phyloP scores from a whole-genome alignment of 2,113 vertebrate species.

The Haemorhous mexicanus region DNA sequence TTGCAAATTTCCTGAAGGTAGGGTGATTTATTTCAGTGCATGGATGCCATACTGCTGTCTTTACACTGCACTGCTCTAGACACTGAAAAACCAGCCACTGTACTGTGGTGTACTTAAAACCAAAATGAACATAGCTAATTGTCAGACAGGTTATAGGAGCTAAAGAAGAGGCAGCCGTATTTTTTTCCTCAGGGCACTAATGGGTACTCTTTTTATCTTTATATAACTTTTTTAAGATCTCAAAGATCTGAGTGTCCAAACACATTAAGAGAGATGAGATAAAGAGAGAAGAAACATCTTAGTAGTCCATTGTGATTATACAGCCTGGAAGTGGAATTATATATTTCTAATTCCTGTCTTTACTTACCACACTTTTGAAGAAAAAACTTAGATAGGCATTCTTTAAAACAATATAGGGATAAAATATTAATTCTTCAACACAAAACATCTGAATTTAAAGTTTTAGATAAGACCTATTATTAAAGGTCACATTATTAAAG shows the following conservation, averaged over 20 bases:
- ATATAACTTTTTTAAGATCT: neutral
- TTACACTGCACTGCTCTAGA: neutral
- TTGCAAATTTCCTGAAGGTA: neutral
- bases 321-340: neutral
- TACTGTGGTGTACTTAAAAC: neutral
- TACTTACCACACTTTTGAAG: neutral
- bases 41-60: neutral
- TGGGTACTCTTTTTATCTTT: neutral
- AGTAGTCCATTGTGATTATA: neutral
- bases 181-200: neutral
- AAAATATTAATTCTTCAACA: neutral
- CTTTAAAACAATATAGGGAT: neutral
- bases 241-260: neutral
- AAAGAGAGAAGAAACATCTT: neutral
- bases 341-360: neutral
- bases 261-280: neutral
- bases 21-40: neutral
- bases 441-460: neutral
- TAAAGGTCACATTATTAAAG: neutral
- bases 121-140: neutral
- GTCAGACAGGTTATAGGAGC: neutral
- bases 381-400: neutral
- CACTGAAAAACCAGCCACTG: neutral
- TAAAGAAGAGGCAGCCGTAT: neutral
- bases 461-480: neutral